Evolutionary conservation across 2,888 invertebrate species (phyloP), one percentile per base, ranked within the genome.

Genomic region (Myopa tessellatipennis): DNA sequence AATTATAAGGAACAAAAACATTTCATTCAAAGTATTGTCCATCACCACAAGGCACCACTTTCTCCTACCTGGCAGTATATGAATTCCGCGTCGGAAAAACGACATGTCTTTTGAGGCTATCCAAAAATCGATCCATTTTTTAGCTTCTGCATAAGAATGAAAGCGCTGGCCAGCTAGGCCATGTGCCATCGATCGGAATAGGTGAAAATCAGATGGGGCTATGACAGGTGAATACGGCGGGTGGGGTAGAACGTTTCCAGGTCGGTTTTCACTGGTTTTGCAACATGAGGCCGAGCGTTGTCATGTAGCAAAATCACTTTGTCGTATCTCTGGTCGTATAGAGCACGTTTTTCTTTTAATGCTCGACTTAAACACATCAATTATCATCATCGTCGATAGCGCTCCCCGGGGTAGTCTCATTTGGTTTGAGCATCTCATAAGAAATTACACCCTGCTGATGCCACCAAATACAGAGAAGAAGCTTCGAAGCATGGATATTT

Each of bases 191-290:
- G 74, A 74, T 5, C 61, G 45, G 4, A 63, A 63, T 1, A 74
- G 40, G 63, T 74, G 26, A 38, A 60, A 60, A 45, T 74, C 74
- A 45, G 61, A 74, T 7, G 58, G 58, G 60, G 71, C 77, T 71
- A 71, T 72, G 63, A 72, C 77, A 60, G 50, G 65, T 55, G 26
- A 71, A 77, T 77, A 77, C 16, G 68, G 55, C 74, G 68, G 52
- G 50, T 77, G 74, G 52, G 74, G 68, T 65, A 77, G 36, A 14
- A 73, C 12, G 38, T 40, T 12, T 45, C 69, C 70, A 77, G 45
- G 38, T 70, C 26, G 4, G 16, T 69, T 58, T 76, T 68, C 16
- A 55, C 14, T 34, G 34, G 60, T 61, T 55, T 58, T 26, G 67
- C 65, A 55, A 68, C 61, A 18, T 73, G 73, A 4, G 73, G 61